A percentile compares a stretch with the other conserved stretches of the same genome.
These are phyloP conservation scores for Cliona cf. orientalis DNA, from an alignment of 37 sponge, comb jelly and placozoan species.

Conservation along the genomic window DNA sequence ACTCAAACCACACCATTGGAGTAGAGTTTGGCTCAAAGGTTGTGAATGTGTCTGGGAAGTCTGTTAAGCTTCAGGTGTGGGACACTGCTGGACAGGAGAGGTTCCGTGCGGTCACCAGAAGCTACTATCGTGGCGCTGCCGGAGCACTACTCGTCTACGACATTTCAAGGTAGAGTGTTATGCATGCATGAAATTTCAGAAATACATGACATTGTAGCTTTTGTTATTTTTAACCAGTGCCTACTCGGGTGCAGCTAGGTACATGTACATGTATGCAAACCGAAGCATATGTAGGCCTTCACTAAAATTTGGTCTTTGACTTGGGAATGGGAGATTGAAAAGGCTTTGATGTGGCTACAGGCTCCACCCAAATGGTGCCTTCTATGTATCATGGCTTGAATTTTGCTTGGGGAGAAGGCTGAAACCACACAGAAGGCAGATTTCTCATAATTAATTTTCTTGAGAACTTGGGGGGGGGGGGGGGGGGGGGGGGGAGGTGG, in stretches of 20 bases:
- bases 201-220: neutral
- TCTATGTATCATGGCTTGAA: too few species aligned
- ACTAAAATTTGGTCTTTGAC: too few species aligned
- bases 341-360: too few species aligned
- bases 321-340: too few species aligned
- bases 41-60: constrained; percentile 84
- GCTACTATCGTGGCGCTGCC: constrained; percentile 99
- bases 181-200: neutral
- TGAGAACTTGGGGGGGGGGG: too few species aligned
- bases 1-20: constrained; percentile 98
- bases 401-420: too few species aligned
- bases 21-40: constrained; percentile 99
- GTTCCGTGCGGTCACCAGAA: constrained; percentile 94
- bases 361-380: too few species aligned
- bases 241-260: neutral
- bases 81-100: constrained; percentile 99
- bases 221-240: neutral
- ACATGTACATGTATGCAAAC: too few species aligned
- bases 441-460: too few species aligned
- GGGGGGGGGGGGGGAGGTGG: too few species aligned
- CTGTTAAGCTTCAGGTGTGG: constrained; percentile 99
- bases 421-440: too few species aligned
- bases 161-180: constrained; percentile 81
- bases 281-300: too few species aligned
- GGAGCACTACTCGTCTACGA: constrained; percentile 99